Conservation (phyloP, 2,113 vertebrate species). For the Amazona guildingii region DNA sequence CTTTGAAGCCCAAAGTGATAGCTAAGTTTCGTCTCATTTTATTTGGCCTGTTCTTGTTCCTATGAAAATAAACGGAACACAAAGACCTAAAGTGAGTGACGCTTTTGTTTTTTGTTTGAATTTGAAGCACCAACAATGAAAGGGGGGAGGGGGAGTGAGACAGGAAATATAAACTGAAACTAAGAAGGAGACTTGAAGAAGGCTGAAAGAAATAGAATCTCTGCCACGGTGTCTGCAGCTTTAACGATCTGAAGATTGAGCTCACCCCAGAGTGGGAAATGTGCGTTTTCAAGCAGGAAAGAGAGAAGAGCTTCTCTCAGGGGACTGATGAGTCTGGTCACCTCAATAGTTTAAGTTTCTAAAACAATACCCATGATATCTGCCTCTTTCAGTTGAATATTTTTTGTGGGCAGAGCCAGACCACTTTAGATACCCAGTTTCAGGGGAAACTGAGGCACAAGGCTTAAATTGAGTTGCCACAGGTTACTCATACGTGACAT, state of each 20-base stretch:
- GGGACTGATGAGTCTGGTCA: neutral
- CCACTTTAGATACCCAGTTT: neutral
- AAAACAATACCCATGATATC: neutral
- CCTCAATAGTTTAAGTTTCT: neutral
- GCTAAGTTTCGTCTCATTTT: neutral
- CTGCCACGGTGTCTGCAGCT: neutral
- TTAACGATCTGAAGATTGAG: rapidly evolving
- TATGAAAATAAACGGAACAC: neutral
- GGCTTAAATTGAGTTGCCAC: neutral
- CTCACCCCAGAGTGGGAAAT: neutral
- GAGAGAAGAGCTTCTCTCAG: neutral
- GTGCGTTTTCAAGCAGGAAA: neutral
- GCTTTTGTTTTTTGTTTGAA: neutral
- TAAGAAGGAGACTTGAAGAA: neutral
- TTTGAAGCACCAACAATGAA: neutral
- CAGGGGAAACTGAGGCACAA: neutral
- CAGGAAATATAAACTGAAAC: slow-evolving; percentile 46
- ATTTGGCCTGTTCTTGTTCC: neutral
- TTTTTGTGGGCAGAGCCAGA: neutral
- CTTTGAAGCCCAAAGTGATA: neutral
- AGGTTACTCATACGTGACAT: neutral
- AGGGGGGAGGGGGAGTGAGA: neutral
- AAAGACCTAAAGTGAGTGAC: neutral
- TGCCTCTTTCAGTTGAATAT: neutral
- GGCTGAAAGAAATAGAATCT: neutral